Base-by-base conservation (phyloP, 2,888 invertebrate genomes). In the Agrotis puta region DNA sequence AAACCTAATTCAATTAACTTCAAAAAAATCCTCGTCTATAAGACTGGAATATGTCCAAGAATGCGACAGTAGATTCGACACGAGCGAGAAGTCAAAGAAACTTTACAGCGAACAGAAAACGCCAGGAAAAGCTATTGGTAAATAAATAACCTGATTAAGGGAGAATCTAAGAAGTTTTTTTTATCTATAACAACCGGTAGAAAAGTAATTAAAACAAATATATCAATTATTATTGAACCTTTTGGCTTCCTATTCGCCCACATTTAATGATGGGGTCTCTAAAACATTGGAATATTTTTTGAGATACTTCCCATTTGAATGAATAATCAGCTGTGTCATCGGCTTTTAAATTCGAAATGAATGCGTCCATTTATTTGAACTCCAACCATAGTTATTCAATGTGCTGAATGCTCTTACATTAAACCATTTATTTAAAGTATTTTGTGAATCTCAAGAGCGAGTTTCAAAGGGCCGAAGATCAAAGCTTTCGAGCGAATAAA, bases 401-500 rank as follows among this genome's bases (percentile, higher is more conserved):
- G 79, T 77, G 81, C 82, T 79, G 33, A 56, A 79, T 70, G 83
- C 78, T 88, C 77, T 85, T 84, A 88, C 85, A 85, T 80, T 89
- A 89, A 87, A 87, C 83, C 87, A 88, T 91, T 89, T 87, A 85
- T 81, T 87, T 89, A 88, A 86, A 85, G 83, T 89, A 88, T 90
- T 91, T 86, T 87, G 82, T 85, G 84, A 90, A 89, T 90, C 84
- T 87, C 87, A 88, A 90, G 86, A 85, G 84, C 87, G 82, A 90
- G 88, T 89, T 90, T 89, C 87, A 90, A 91, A 92, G 88, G 87
- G 87, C 88, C 87, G 77, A 88, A 91, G 88, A 93, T 93, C 89
- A 91, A 93, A 93, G 90, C 88, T 83, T 88, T 86, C 87, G 88
- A 87, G 87, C 86, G 88, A 90, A 91, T 91, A 91, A 92, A 92